Evolutionary conservation across 2,797 vertebrate species (phyloP), one percentile per base, ranked within the genome.

Genomic region (Schizothorax lantsangensis): DNA sequence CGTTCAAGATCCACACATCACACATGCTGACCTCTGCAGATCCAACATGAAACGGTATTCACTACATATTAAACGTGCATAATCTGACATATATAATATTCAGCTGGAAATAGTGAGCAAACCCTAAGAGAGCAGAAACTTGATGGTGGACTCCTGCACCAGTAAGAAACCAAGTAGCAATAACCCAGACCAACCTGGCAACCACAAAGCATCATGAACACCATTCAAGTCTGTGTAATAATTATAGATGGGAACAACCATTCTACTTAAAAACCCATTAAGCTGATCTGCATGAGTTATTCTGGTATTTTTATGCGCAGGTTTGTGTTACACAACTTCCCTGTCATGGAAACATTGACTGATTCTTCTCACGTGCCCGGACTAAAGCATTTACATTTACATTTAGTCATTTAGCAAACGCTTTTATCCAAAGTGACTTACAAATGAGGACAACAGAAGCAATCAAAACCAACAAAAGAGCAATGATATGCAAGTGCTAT

Each of bases 211-310:
- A 69, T 17, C 33, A 49, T 3, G 45, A 52, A 68, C 79, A 52
- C 79, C 33, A 68, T 38, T 69, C 30, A 81, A 3, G 45, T 38
- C 21, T 47, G 73, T 80, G 52, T 72, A 79, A 80, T 80, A 47
- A 79, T 80, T 85, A 80, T 19, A 59, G 49, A 69, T 9, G 11
- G 26, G 38, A 59, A 71, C 52, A 85, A 79, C 43, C 64, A 69
- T 43, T 85, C 36, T 33, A 79, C 49, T 43, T 71, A 72, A 79
- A 85, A n/a, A 78, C 9, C 66, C 84, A 85, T 85, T 85, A 36
- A 62, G 52, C 66, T n/a, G 77, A 79, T 72, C 30, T 43, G 77
- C 84, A 85, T 47, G 84, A 80, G 84, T 47, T 85, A 36, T 30
- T 80, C 26, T 47, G 84, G 84, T 72, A 85, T 85, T 85, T 85